Conservation (phyloP, 2,113 vertebrate genomes). For the human region DNA sequence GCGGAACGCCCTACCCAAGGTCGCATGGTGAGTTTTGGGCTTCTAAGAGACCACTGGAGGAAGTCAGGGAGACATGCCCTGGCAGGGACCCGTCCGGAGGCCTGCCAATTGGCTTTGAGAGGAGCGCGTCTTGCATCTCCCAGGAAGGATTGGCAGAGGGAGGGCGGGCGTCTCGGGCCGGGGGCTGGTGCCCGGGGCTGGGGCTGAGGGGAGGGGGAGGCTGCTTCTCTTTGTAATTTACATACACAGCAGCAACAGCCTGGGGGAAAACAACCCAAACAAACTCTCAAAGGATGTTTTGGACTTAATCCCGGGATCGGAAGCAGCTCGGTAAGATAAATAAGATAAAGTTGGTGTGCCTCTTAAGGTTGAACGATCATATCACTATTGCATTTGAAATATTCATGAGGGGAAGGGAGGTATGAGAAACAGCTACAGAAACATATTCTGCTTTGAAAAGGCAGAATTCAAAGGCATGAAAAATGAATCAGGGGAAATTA, state of each 20-base stretch:
- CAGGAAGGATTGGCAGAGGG: constrained; percentile 40
- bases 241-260: constrained; percentile 39
- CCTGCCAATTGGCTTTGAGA: constrained; percentile 15
- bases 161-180: not conserved
- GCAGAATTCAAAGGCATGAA: constrained; percentile 68
- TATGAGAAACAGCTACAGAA: constrained; percentile 73
- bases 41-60: not conserved
- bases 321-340: constrained; percentile 80
- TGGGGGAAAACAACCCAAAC: constrained; percentile 50
- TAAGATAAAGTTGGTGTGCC: constrained; percentile 77
- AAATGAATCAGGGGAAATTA: constrained; percentile 81
- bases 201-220: not conserved
- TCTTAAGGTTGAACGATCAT: constrained; percentile 79
- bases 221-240: constrained; percentile 63
- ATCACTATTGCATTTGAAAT: constrained; percentile 81
- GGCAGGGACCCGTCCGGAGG: not conserved
- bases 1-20: constrained; percentile 9
- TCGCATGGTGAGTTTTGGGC: not conserved
- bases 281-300: constrained; percentile 73
- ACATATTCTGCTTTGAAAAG: constrained; percentile 80
- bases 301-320: constrained; percentile 71
- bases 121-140: not conserved
- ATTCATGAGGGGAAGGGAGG: constrained; percentile 81
- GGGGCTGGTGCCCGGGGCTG: not conserved
- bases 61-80: not conserved